Conservation (phyloP, 2,888 invertebrate species). For the Hermodice carunculata region DNA sequence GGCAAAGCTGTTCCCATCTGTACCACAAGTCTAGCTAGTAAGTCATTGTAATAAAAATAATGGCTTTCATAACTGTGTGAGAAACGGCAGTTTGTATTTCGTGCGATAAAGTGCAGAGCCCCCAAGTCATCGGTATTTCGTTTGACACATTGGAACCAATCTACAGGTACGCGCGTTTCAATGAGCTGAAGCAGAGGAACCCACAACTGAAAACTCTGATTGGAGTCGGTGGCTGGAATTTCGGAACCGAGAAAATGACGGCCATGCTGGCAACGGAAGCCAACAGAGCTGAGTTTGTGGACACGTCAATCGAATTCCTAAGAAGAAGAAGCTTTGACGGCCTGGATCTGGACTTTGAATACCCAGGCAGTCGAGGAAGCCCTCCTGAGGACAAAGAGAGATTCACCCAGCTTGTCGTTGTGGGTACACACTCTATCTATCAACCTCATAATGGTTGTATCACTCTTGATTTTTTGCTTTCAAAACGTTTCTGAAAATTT, state of each 20-base stretch:
- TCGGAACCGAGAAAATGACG: constrained; percentile 78
- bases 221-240: constrained; percentile 94
- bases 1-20: too few relatives aligned
- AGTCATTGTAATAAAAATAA: too few relatives aligned
- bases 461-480: too few relatives aligned
- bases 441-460: too few relatives aligned
- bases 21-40: too few relatives aligned
- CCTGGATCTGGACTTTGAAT: constrained; percentile 93
- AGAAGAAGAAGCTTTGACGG: constrained; percentile 80
- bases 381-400: constrained; percentile 55
- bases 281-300: constrained; percentile 50
- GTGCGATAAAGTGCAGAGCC: too few relatives aligned
- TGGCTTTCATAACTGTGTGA: too few relatives aligned
- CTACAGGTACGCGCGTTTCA: constrained; percentile 32
- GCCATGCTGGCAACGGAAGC: constrained; percentile 50
- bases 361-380: constrained; percentile 74
- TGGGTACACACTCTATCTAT: too few relatives aligned
- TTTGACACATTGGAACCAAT: too few relatives aligned
- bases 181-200: constrained; percentile 21
- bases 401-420: constrained; percentile 49
- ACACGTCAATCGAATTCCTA: constrained; percentile 48
- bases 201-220: constrained; percentile 65
- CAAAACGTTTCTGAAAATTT: too few relatives aligned
- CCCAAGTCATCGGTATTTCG: too few relatives aligned
- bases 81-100: too few relatives aligned